Evolutionary conservation across 2,888 invertebrate genomes (phyloP).

Genomic region (Himalopsyche japonica): DNA sequence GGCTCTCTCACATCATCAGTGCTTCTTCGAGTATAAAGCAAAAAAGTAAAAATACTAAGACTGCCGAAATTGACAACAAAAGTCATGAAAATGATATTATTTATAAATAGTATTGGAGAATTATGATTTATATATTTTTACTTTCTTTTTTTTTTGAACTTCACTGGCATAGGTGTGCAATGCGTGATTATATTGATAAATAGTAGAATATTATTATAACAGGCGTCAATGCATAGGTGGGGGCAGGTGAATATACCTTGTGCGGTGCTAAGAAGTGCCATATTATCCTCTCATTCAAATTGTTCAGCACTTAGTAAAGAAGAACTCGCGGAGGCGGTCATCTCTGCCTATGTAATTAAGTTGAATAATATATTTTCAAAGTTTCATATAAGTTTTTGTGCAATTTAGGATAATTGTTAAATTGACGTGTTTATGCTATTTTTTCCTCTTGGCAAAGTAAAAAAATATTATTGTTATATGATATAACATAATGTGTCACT

Average conservation of each 20-base stretch:
- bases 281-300: conserved; percentile 34
- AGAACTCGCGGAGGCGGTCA: not conserved
- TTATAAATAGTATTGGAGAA: too few species aligned
- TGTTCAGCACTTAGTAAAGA: conserved; percentile 8
- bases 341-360: not conserved
- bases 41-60: too few species aligned
- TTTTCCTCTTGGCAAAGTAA: too few species aligned
- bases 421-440: too few species aligned
- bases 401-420: not conserved
- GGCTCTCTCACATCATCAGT: too few species aligned
- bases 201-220: conserved; percentile 5
- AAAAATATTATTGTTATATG: too few species aligned
- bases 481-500: not conserved
- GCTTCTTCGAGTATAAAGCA: too few species aligned
- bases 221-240: conserved; percentile 20
- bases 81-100: too few species aligned
- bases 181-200: not conserved
- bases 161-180: not conserved
- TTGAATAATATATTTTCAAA: not conserved
- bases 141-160: too few species aligned
- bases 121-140: too few species aligned
- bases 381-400: not conserved
- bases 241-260: conserved; percentile 29
- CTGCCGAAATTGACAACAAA: too few species aligned
- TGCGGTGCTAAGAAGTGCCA: conserved; percentile 27